Percentiles rank a stretch among this genome's conserved stretches.
phyloP scores from a whole-genome alignment of 2,888 invertebrate genomes.

The Phalangium opilio region DNA sequence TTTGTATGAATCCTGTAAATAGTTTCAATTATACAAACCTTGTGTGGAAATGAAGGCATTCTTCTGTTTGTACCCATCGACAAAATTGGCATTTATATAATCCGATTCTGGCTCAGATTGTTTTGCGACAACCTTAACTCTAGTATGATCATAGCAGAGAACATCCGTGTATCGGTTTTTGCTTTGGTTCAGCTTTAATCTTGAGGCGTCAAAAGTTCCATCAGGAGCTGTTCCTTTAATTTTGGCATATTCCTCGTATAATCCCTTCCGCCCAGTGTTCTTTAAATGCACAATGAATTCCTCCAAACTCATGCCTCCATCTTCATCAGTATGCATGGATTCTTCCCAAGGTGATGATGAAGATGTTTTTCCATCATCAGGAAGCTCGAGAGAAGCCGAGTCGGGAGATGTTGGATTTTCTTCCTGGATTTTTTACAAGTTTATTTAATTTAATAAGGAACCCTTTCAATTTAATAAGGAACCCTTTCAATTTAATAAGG shows the following conservation, averaged over 20 bases:
- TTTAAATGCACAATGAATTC: conserved; percentile 62
- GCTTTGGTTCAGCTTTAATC: conserved; percentile 23
- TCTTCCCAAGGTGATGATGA: conserved; percentile 12
- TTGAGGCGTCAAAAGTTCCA: conserved; percentile 71
- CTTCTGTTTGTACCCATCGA: conserved; percentile 93
- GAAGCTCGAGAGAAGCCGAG: conserved; percentile 5
- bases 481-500: no score
- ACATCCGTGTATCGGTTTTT: conserved; percentile 74
- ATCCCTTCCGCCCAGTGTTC: conserved; percentile 58
- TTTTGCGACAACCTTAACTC: conserved; percentile 58
- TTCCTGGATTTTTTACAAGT: neutral
- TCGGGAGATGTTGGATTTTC: conserved; percentile 2
- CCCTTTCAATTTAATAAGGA: no score
- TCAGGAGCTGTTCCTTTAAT: conserved; percentile 66
- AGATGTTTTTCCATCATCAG: conserved; percentile 7
- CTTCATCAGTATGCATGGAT: conserved; percentile 10
- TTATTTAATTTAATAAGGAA: no score
- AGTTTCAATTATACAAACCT: no score
- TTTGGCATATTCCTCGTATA: conserved; percentile 68
- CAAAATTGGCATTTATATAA: conserved; percentile 95
- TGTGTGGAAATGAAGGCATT: conserved; percentile 96
- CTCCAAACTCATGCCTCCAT: conserved; percentile 41
- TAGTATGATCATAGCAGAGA: conserved; percentile 84
- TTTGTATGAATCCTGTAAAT: no score
- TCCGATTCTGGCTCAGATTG: conserved; percentile 54